Evolutionary conservation across 2,113 vertebrate genomes (phyloP), one percentile per base, ranked within the genome.

Genomic region (Numida meleagris): DNA sequence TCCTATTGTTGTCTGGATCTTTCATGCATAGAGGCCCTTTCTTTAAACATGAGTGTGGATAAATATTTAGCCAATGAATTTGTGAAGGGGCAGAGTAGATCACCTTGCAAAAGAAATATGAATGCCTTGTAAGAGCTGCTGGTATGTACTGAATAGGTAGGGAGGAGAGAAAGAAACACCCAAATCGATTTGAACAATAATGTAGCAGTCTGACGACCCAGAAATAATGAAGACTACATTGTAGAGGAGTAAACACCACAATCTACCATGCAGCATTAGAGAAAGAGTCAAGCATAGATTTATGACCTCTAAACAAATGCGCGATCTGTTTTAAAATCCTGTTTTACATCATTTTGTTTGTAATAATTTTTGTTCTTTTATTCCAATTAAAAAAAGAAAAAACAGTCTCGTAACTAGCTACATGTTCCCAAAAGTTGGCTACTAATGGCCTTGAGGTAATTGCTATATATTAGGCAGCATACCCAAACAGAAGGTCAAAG

Each of bases 401-500:
- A 63, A 40, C 4, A 40, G 25, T 90, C 84, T 74, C 23, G 6
- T n/a, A 86, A 67, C 53, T 58, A 79, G 40, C 38, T 71, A 79
- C 58, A 79, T 0, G 2, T 79, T 89, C 74, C 66, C n/a, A 57
- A 79, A 95, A 73, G 53, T 61, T 33, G 46, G 53, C 61, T 86
- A 84, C 74, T 93, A 91, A 89, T 53, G 65, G 51, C 74, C 92
- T 75, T 68, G 48, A 89, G 71, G 63, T 79, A 94, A 95, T 89
- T 79, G 36, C 75, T 82, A 61, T 73, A 42, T 87, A 79, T 87
- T 93, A 93, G 57, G n/a, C 62, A 78, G 19, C 40, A 55, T 29
- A 86, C 42, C 42, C 83, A 95, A 90, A 92, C 80, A 94, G 82
- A 86, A 90, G 78, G 91, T 94, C 81, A 89, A 88, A 85, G 53